Conservation (phyloP, 2,797 vertebrate genomes). For the Erethizon dorsatum region DNA sequence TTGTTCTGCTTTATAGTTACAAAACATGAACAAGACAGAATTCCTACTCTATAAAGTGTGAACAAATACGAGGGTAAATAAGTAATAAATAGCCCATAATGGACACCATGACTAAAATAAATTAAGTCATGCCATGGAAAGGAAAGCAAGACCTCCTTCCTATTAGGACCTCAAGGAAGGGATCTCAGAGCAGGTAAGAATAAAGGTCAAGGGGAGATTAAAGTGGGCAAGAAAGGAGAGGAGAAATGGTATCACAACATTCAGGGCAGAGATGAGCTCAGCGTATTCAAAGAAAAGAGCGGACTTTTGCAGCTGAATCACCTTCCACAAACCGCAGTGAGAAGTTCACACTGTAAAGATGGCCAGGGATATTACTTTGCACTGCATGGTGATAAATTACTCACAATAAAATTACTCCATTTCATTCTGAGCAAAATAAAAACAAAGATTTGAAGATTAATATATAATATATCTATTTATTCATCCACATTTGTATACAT, state of each 20-base stretch:
- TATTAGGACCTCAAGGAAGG: neutral
- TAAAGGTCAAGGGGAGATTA: neutral
- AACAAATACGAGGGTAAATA: neutral
- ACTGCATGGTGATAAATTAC: neutral
- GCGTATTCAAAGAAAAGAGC: neutral
- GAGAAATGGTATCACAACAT: neutral
- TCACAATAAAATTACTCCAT: neutral
- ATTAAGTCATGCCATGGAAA: neutral
- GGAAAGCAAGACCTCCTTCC: neutral
- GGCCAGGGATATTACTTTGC: neutral
- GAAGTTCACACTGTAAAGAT: neutral
- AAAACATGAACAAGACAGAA: neutral
- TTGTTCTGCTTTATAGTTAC: neutral
- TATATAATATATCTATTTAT: neutral
- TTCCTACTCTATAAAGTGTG: neutral
- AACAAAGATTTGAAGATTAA: neutral
- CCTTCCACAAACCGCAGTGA: neutral
- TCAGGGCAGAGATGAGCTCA: neutral
- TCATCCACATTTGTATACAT: neutral
- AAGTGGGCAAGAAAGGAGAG: neutral
- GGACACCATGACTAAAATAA: neutral
- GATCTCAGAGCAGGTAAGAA: neutral
- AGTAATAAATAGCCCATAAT: neutral
- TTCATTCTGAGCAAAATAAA: constrained; percentile 28
- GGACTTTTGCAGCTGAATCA: neutral